Evolutionary conservation across 1,140 invertebrate genomes (phyloP), one percentile per base, ranked within the genome.

Genomic region (Melipona quadrifasciata): DNA sequence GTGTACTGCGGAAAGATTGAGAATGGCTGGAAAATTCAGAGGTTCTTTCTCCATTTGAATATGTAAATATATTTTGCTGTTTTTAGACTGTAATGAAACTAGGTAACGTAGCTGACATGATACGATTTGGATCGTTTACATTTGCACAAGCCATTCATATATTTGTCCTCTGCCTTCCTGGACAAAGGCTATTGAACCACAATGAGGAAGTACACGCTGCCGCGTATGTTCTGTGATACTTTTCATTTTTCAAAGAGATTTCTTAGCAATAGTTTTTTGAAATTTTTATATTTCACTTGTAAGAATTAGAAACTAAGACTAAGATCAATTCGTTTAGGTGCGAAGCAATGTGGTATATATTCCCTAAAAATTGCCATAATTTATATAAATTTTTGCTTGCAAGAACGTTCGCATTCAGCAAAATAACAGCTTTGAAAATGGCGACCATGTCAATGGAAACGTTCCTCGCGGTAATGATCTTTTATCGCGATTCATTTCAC

Each of bases 121-220:
- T 65, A 17, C 64, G 75, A 77, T 64, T 65, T n/a, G 75, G 57
- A 51, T 51, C 75, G 11, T 64, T 77, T 61, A 47, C 58, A 19
- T 47, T 77, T 8, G 21, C 58, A 8, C 57, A 64, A 64, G 39
- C 17, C 14, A n/a, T 39, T 47, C 58, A 65, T 11, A 65, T 64
- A 77, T 65, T 65, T 11, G 47, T 61, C 1, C 58, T 77, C 51
- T 77, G 75, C n/a, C 11, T 77, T 14, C 58, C 75, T 51, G 75
- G 75, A 10, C 75, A 77, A 31, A 77, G 34, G 27, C 19, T 77
- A 31, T 12, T 77, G 12, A 77, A 77, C 31, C 75, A 77, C 12
- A 77, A 58, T 14, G 75, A 77, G 51, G 24, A 65, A 5, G n/a
- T 65, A 12, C 31, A 77, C n/a, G 5, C 8, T 11, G n/a, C 57